Percentiles rank a stretch among this genome's conserved stretches.
Conservation (phyloP, 2,888 invertebrate species). For the Cheilosia pagana region DNA sequence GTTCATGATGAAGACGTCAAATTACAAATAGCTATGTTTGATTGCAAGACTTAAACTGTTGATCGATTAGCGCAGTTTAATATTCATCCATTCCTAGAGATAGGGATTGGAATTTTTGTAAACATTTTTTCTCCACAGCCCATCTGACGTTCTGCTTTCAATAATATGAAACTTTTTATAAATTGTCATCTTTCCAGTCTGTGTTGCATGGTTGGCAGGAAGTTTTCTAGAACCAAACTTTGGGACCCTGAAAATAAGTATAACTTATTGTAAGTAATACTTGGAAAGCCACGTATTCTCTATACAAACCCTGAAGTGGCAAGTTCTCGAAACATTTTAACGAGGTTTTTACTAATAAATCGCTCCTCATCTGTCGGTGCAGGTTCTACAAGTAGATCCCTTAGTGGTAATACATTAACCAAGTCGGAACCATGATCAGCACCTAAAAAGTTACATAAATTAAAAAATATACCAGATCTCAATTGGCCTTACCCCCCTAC, state of each 20-base stretch:
- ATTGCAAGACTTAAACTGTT: background rate
- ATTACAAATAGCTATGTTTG: too few species aligned
- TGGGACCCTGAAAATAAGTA: conserved; percentile 1
- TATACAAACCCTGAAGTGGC: background rate
- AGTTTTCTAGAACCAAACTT: background rate
- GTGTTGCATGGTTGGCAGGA: conserved; percentile 13
- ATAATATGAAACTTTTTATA: background rate
- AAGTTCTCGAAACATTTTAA: conserved; percentile 18
- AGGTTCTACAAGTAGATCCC: background rate
- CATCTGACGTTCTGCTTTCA: background rate
- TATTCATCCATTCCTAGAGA: background rate
- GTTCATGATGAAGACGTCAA: too few species aligned
- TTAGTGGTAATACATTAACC: conserved; percentile 1
- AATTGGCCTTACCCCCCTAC: too few species aligned
- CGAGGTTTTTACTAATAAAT: conserved; percentile 11
- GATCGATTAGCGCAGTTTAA: too few species aligned
- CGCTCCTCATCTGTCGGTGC: background rate
- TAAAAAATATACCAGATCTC: too few species aligned
- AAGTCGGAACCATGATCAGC: conserved; percentile 17
- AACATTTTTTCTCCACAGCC: background rate
- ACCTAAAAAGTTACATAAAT: conserved; percentile 76
- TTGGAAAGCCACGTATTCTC: background rate
- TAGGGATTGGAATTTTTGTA: conserved; percentile 7
- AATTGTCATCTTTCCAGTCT: conserved; percentile 5
- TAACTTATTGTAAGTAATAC: background rate